A percentile compares a stretch with the other conserved stretches of the same genome.
These are phyloP conservation scores for Crepidodera aurea DNA, from an alignment of 2,888 invertebrate species.

Conservation along the genomic window DNA sequence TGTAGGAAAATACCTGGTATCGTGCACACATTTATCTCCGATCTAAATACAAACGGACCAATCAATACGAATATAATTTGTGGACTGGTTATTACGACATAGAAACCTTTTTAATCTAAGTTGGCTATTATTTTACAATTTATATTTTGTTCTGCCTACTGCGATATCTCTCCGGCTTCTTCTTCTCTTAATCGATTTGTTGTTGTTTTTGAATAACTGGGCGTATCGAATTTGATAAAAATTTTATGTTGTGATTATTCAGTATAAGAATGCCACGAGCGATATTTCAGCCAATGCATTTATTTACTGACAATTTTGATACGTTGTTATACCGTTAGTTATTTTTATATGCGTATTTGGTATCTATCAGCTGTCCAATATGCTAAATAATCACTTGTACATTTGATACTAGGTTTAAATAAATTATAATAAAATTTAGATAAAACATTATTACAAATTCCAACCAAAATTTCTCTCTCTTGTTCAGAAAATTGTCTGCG, in stretches of 20 bases:
- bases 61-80: slow-evolving; percentile 45
- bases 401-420: no score
- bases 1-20: background rate
- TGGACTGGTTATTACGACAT: slow-evolving; percentile 34
- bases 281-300: no score
- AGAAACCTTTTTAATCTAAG: slow-evolving; percentile 34
- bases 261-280: background rate
- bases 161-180: slow-evolving; percentile 19
- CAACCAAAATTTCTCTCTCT: no score
- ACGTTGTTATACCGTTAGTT: no score
- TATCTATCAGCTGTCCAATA: no score
- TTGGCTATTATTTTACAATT: slow-evolving; percentile 40
- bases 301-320: no score
- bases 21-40: background rate
- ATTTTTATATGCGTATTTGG: no score
- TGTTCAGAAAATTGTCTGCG: no score
- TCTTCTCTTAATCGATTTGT: slow-evolving; percentile 14
- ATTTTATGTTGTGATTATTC: background rate
- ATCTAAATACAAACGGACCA: slow-evolving; percentile 36
- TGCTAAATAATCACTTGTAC: no score
- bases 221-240: slow-evolving; percentile 6
- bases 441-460: no score
- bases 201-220: slow-evolving; percentile 6
- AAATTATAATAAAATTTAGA: no score
- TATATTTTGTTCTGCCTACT: slow-evolving; percentile 32